Percentiles rank a stretch among this genome's conserved stretches.
Conservation (phyloP, 2,113 vertebrate genomes). For the Mesoclemmys tuberculata region DNA sequence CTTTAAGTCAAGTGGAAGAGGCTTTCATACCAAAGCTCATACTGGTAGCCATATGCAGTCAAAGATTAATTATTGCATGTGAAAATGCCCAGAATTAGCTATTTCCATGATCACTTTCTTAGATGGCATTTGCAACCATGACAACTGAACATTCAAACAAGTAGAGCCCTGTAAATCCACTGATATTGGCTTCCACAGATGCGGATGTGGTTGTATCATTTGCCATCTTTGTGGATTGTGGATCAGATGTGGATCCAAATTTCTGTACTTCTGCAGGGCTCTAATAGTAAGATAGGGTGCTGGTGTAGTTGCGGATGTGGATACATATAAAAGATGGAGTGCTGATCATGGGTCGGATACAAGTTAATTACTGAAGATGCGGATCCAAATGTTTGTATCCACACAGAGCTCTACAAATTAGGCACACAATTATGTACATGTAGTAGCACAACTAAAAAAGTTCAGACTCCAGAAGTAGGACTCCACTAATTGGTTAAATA, state of each 20-base stretch:
- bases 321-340: no score
- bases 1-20: not conserved
- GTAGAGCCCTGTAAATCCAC: not conserved
- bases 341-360: not conserved
- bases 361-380: not conserved
- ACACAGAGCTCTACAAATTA: not conserved
- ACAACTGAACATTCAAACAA: not conserved
- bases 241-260: not conserved
- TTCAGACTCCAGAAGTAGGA: not conserved
- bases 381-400: not conserved
- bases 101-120: not conserved
- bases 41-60: not conserved
- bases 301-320: no score
- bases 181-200: not conserved
- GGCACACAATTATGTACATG: not conserved
- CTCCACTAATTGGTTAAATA: not conserved
- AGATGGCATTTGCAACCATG: not conserved
- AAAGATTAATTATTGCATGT: not conserved
- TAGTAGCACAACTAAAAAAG: not conserved
- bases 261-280: not conserved
- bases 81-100: not conserved
- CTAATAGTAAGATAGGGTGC: not conserved
- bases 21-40: not conserved
- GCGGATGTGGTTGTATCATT: not conserved
- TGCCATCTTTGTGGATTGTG: not conserved